These are phyloP conservation scores for Mormyrus iriodes DNA, from an alignment of 2,113 vertebrate genomes.

Conservation along the genomic window DNA sequence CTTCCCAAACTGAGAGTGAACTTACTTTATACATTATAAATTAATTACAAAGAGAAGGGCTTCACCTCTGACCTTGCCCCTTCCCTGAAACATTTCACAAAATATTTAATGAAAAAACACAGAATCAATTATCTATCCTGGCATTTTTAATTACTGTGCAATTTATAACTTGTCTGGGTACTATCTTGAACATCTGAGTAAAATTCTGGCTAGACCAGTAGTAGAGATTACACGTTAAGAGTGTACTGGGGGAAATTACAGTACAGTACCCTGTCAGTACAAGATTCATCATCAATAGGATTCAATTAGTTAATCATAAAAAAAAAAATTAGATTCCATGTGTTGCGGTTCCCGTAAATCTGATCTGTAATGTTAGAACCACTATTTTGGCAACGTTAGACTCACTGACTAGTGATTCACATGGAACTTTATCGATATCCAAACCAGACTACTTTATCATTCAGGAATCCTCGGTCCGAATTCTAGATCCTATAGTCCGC, in stretches of 20 bases:
- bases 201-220: not conserved
- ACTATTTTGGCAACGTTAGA: not conserved
- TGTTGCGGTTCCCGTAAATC: not conserved
- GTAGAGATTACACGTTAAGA: not conserved
- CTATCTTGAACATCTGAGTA: not conserved
- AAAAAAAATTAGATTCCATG: not conserved
- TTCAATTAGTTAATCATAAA: not conserved
- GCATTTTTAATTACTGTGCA: not conserved
- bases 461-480: not conserved
- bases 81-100: not conserved
- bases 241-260: not conserved
- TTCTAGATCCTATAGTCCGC: not conserved
- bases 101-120: conserved; percentile 2
- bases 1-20: not conserved
- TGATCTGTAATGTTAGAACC: not conserved
- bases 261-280: not conserved
- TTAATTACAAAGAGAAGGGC: not conserved
- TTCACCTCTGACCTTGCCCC: not conserved
- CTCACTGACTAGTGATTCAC: not conserved
- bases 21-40: not conserved
- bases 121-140: not conserved
- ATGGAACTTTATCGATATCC: not conserved
- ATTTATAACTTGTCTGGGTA: not conserved
- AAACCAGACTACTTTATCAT: not conserved
- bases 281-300: not conserved